Conservation (phyloP, 2,888 invertebrate species). For the Pollenia griseotomentosa region DNA sequence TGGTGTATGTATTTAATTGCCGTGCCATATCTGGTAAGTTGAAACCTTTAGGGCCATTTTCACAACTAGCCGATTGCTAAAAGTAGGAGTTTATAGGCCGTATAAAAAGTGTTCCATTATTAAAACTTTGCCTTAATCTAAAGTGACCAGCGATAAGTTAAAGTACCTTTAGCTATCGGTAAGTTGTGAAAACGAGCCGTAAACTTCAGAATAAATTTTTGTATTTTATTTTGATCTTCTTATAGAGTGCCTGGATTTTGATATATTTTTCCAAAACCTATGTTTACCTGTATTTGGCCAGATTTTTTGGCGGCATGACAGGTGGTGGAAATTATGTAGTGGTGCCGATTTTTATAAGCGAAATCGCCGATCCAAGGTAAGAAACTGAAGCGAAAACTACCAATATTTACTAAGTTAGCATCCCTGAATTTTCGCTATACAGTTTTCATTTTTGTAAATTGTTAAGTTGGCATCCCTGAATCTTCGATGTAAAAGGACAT, state of each 20-base stretch:
- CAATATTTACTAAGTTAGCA: not conserved
- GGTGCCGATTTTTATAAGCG: slow-evolving; percentile 82
- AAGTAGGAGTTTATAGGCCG: too few relatives aligned
- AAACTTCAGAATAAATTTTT: too few relatives aligned
- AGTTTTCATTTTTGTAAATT: too few relatives aligned
- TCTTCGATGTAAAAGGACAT: too few relatives aligned
- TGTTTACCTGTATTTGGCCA: slow-evolving; percentile 79
- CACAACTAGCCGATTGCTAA: too few relatives aligned
- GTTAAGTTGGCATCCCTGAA: too few relatives aligned
- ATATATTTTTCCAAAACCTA: slow-evolving; percentile 79
- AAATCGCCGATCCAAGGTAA: slow-evolving; percentile 81
- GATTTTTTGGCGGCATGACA: slow-evolving; percentile 80
- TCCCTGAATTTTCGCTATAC: not conserved
- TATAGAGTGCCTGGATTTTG: slow-evolving; percentile 80
- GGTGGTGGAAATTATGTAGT: slow-evolving; percentile 81
- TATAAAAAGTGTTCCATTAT: too few relatives aligned
- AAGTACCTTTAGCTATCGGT: too few relatives aligned
- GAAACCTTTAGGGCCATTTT: not conserved
- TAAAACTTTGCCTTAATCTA: too few relatives aligned
- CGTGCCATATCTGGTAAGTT: slow-evolving; percentile 79
- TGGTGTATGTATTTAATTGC: slow-evolving; percentile 79
- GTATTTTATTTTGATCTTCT: not conserved
- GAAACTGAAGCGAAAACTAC: slow-evolving; percentile 11
- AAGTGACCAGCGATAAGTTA: too few relatives aligned
- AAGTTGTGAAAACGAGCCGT: too few relatives aligned